Evolutionary conservation across 1,140 invertebrate genomes (phyloP), one percentile per base, ranked within the genome.

Genomic region (Papilio aristodemus): DNA sequence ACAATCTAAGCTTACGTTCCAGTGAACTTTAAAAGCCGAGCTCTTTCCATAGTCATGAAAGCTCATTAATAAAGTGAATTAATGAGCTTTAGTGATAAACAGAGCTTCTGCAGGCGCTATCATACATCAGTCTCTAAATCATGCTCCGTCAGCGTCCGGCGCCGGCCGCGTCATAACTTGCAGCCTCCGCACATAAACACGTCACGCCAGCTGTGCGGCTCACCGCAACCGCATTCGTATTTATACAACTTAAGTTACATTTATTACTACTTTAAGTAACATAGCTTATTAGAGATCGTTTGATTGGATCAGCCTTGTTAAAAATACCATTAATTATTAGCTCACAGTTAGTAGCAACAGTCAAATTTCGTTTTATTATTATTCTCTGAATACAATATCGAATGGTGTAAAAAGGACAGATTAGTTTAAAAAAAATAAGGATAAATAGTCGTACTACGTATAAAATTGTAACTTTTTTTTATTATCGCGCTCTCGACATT

Each of bases 231-330:
- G 19, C 46, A 54, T 11, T 22, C 46, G 22, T 50, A 50, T 25
- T 54, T 54, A 54, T 19, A 54, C 19, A 54, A 54, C 19, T 54
- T 19, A 54, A 54, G 17, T 54, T 54, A 54, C 46, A 54, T 19
- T 54, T 54, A 22, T 25, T 22, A 54, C 19, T 22, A 22, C 2
- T 54, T 54, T 6, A 32, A 32, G 27, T 32, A 32, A 32, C 27
- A 32, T 32, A 2, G 27, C 27, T 6, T 32, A 6, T 32, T 32
- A 32, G 27, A 43, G 13, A 17, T 1, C 41, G 41, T 19, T n/a
- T 43, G n/a, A 19, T 43, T 43, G 22, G 22, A 9, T 13, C n/a
- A n/a, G n/a, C 46, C 19, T 54, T 54, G 19, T 25, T 54, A 50
- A 10, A 3, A 32, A 32, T 4, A 3, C 0, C 17, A 13, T 8